Conservation (phyloP, 2,113 vertebrate genomes). For the Erythrocebus patas region DNA sequence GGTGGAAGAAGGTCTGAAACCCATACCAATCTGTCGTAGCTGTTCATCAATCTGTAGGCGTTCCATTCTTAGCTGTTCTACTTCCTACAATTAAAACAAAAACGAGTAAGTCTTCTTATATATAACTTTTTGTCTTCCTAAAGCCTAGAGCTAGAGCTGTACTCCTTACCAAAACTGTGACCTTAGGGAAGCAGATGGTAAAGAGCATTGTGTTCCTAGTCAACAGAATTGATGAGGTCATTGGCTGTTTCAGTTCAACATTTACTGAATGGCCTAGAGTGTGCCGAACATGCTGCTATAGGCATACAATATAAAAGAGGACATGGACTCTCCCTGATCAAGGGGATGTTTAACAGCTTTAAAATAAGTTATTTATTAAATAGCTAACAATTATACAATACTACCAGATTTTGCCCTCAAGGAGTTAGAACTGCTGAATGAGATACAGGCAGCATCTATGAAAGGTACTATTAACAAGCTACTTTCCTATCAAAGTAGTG, state of each 20-base stretch:
- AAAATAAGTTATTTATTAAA: background rate
- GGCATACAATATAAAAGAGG: background rate
- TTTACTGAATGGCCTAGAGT: background rate
- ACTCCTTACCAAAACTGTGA: background rate
- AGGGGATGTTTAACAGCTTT: background rate
- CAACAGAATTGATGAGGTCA: background rate
- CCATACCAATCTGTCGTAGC: constrained; percentile 95
- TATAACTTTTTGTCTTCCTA: background rate
- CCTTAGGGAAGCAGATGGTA: background rate
- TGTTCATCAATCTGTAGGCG: constrained; percentile 98
- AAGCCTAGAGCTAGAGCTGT: background rate
- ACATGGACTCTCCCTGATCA: background rate
- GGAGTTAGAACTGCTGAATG: background rate
- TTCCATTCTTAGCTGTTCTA: constrained; percentile 97
- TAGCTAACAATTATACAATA: background rate
- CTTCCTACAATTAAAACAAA: constrained; percentile 86
- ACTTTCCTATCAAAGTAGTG: background rate
- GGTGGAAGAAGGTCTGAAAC: constrained; percentile 89
- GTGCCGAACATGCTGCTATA: background rate
- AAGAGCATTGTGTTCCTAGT: background rate
- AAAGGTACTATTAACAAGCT: constrained; percentile 9
- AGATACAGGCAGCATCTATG: background rate
- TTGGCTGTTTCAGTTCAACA: background rate
- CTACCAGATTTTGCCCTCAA: background rate
- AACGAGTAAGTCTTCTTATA: background rate